A percentile compares a stretch with the other conserved stretches of the same genome.
phyloP scores from a whole-genome alignment of 2,888 invertebrate species.

The Brenthis ino region DNA sequence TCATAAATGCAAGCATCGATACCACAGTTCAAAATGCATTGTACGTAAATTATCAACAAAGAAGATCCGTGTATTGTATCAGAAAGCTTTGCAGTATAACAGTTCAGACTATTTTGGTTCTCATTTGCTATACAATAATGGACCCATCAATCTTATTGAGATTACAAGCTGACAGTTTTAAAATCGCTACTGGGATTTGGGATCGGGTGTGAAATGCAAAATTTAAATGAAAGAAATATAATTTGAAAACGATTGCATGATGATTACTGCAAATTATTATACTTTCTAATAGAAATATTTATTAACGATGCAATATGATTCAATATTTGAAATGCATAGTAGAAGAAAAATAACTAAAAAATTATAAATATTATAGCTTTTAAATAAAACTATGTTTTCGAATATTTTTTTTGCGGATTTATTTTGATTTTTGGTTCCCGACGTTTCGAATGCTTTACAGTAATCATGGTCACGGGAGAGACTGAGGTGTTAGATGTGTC shows the following conservation, averaged over 20 bases:
- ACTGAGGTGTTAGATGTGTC: no score
- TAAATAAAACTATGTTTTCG: no score
- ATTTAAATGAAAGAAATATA: conserved; percentile 19
- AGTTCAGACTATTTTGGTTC: conserved; percentile 32
- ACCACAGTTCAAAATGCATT: conserved; percentile 23
- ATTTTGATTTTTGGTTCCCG: no score
- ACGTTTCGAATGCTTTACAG: no score
- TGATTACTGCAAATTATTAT: not conserved
- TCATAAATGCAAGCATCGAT: conserved; percentile 17
- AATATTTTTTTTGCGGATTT: no score
- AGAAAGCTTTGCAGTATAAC: not conserved
- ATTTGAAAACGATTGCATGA: not conserved
- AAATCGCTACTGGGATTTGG: conserved; percentile 41
- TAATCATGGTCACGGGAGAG: no score
- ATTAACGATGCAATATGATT: no score
- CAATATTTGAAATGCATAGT: no score
- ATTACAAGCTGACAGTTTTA: conserved; percentile 43
- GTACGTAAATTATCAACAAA: conserved; percentile 26
- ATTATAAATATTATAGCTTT: no score
- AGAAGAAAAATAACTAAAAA: no score
- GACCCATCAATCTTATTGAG: conserved; percentile 44
- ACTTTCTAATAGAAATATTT: no score
- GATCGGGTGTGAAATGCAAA: conserved; percentile 22
- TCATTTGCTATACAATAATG: conserved; percentile 42
- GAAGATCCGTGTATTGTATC: conserved; percentile 13